Conservation (phyloP, 2,888 invertebrate species). For the Chaetoderma sp. region DNA sequence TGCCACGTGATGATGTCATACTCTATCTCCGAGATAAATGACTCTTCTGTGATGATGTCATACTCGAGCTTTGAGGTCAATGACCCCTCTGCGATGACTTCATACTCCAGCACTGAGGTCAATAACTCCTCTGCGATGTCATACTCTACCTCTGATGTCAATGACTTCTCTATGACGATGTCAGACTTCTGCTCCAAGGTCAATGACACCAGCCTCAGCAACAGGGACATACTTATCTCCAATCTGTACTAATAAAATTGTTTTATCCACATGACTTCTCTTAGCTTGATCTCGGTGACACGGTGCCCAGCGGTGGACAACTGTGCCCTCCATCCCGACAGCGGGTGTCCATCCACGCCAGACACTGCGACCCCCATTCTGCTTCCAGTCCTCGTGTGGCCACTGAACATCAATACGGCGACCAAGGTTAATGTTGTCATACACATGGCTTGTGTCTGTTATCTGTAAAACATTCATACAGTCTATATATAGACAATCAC, state of each 20-base stretch:
- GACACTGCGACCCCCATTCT: slow-evolving; percentile 85
- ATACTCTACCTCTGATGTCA: too few species aligned
- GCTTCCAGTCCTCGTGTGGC: slow-evolving; percentile 91
- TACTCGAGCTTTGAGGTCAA: too few species aligned
- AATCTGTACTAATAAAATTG: slow-evolving; percentile 90
- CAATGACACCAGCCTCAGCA: slow-evolving; percentile 84
- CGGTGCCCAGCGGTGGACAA: slow-evolving; percentile 94
- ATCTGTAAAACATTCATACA: slow-evolving; percentile 61
- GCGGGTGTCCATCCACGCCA: slow-evolving; percentile 93
- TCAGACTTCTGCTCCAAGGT: slow-evolving; percentile 65
- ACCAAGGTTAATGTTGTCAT: slow-evolving; percentile 91
- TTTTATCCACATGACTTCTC: slow-evolving; percentile 92
- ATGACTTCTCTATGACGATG: too few species aligned
- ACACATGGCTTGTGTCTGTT: slow-evolving; percentile 75
- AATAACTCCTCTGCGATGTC: too few species aligned
- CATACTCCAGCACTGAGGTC: too few species aligned
- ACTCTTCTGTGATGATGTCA: too few species aligned
- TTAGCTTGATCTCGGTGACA: slow-evolving; percentile 88
- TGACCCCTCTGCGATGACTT: too few species aligned
- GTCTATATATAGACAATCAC: too few species aligned
- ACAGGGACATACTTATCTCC: slow-evolving; percentile 94
- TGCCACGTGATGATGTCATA: too few species aligned
- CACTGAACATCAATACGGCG: slow-evolving; percentile 93
- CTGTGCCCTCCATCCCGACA: slow-evolving; percentile 90
- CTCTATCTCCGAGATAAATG: too few species aligned